Percentiles rank a stretch among this genome's conserved stretches.
These are phyloP conservation scores for Lepidonotus clava DNA, from an alignment of 2,888 invertebrate genomes.

Conservation along the genomic window DNA sequence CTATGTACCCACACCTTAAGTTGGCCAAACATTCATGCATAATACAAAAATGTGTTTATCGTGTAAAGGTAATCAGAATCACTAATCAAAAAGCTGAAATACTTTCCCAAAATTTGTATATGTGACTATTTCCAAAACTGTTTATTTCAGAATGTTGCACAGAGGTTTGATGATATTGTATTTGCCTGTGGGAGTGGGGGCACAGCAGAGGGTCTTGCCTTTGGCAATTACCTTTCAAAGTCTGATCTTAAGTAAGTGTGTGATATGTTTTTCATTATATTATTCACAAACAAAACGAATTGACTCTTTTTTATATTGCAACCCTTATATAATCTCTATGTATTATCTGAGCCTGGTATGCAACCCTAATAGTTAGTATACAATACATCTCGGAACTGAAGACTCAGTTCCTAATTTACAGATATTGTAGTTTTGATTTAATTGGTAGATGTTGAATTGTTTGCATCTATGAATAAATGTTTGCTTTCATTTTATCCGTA, in stretches of 20 bases:
- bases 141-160: constrained; percentile 66
- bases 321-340: too few relatives aligned
- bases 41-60: neutral
- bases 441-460: too few relatives aligned
- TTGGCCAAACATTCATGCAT: neutral
- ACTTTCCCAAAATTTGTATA: too few relatives aligned
- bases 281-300: neutral
- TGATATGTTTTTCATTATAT: too few relatives aligned
- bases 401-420: too few relatives aligned
- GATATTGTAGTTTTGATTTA: too few relatives aligned
- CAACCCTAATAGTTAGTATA: too few relatives aligned
- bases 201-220: constrained; percentile 74
- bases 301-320: neutral
- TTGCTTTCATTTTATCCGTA: too few relatives aligned
- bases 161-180: constrained; percentile 75
- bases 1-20: neutral
- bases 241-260: constrained; percentile 68
- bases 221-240: constrained; percentile 74
- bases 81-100: neutral
- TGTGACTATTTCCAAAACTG: neutral
- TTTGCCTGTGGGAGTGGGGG: constrained; percentile 77
- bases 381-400: too few relatives aligned
- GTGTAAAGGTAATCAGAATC: neutral
- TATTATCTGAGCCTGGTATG: too few relatives aligned
- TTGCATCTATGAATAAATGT: too few relatives aligned